Conservation (phyloP, 2,888 invertebrate species). For the Xanthorhoe spadicearia region DNA sequence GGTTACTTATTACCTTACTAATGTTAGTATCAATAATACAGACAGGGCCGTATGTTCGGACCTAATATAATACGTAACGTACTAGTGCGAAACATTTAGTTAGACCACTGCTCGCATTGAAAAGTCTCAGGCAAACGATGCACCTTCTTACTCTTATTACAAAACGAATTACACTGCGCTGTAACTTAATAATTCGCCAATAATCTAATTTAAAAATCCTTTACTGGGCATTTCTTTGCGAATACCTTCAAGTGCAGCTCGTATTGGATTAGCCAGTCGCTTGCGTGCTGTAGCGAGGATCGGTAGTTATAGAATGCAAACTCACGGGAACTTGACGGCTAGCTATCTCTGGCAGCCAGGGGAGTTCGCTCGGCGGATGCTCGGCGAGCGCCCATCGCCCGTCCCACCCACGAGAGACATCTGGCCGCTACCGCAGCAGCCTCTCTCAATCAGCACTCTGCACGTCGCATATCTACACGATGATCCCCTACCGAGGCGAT, state of each 20-base stretch:
- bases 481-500: constrained; percentile 64
- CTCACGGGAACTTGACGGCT: constrained; percentile 78
- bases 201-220: constrained; percentile 72
- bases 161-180: constrained; percentile 44
- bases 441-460: constrained; percentile 76
- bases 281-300: constrained; percentile 66
- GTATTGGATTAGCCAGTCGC: constrained; percentile 75
- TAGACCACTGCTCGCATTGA: constrained; percentile 1
- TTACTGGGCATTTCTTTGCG: constrained; percentile 62
- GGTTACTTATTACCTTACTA: too few relatives aligned
- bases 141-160: constrained; percentile 26
- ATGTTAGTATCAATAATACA: too few relatives aligned
- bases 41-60: too few relatives aligned
- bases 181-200: constrained; percentile 58
- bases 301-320: constrained; percentile 66
- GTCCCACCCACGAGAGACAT: constrained; percentile 77
- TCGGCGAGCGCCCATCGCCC: constrained; percentile 76
- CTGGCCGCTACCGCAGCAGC: constrained; percentile 72
- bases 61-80: too few relatives aligned
- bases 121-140: constrained; percentile 7
- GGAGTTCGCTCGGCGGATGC: constrained; percentile 76
- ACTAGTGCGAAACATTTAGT: background rate
- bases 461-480: constrained; percentile 77
- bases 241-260: constrained; percentile 76
- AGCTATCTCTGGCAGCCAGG: constrained; percentile 82